Base-by-base conservation (phyloP, 2,888 invertebrate species). In the Dysmachus trigonus region DNA sequence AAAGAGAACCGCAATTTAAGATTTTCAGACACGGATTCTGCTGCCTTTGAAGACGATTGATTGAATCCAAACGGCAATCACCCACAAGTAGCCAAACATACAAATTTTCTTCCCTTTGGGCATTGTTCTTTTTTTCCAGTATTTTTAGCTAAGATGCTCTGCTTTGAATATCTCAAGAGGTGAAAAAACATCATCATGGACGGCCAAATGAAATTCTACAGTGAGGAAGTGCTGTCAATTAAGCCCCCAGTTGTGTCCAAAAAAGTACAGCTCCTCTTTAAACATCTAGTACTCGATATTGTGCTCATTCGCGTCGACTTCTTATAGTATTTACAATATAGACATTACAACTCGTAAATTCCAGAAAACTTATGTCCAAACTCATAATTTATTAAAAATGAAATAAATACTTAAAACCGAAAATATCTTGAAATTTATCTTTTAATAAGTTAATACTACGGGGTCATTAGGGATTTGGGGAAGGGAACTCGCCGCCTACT, bases 341-440 rank as follows among this genome's bases (percentile, higher is more conserved):
- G 30, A 47, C 47, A 47, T 22, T 30, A 47, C 47, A 27, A 30
- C 47, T 79, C 31, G 30, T 30, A 79, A 79, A 79, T 79, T 79
- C 47, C 62, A 51, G 51, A 47, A 38, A 47, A 79, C 51, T 79
- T 79, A 79, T 13, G 27, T 79, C 76, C 79, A 38, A 47, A 79
- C 6, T 27, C 47, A 79, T 79, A 79, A 79, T 79, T 79, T 51
- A 79, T 51, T 47, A 79, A 79, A n/a, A 77, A 27, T 30, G 79
- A 79, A 79, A 79, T 79, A 79, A 79, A 79, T 79, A 79, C 79
- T 79, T 79, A 79, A 51, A 79, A 51, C 47, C 27, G 79, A 47
- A 79, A 30, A 79, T 79, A 51, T 27, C 41, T 47, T 79, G 22
- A 41, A 79, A 47, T 51, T 79, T 30, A 30, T 47, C 30, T 27